Conservation (phyloP, 2,888 invertebrate genomes). For the Pseudococcus viburni region DNA sequence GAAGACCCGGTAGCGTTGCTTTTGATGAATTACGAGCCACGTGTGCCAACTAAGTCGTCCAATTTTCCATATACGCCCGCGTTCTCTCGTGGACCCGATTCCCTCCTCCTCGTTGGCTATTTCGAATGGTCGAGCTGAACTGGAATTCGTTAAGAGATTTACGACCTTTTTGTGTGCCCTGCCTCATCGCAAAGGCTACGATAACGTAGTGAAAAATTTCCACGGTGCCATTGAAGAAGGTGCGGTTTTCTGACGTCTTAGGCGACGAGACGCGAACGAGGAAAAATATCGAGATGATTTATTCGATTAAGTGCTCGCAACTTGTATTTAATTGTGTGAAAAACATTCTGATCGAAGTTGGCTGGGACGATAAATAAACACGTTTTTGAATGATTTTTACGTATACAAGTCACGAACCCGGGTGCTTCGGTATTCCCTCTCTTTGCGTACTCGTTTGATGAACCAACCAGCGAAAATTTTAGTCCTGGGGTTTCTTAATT, state of each 20-base stretch:
- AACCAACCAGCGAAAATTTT: slow-evolving; percentile 7
- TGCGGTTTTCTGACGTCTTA: not conserved
- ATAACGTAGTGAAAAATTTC: not conserved
- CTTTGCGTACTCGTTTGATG: not conserved
- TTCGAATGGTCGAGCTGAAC: not conserved
- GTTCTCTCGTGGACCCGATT: not conserved
- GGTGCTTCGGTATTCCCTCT: not conserved
- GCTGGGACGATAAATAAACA: slow-evolving; percentile 5
- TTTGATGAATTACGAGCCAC: slow-evolving; percentile 39
- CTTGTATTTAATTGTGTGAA: slow-evolving; percentile 27
- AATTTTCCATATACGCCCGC: slow-evolving; percentile 19
- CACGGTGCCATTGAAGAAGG: not conserved
- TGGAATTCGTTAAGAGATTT: slow-evolving; percentile 32
- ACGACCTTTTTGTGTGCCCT: not conserved
- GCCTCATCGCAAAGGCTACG: not conserved
- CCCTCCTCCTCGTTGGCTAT: not conserved
- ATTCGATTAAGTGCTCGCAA: slow-evolving; percentile 24
- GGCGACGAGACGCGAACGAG: not conserved
- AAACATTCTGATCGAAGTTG: slow-evolving; percentile 16
- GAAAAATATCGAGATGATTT: not conserved
- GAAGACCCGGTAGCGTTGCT: not conserved
- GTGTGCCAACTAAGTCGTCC: slow-evolving; percentile 40
- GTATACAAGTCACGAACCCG: slow-evolving; percentile 20
- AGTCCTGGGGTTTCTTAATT: not conserved
- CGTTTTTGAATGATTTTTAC: slow-evolving; percentile 38